Percentiles rank a stretch among this genome's conserved stretches.
Conservation (phyloP, 2,888 invertebrate genomes). For the Thyatira batis region DNA sequence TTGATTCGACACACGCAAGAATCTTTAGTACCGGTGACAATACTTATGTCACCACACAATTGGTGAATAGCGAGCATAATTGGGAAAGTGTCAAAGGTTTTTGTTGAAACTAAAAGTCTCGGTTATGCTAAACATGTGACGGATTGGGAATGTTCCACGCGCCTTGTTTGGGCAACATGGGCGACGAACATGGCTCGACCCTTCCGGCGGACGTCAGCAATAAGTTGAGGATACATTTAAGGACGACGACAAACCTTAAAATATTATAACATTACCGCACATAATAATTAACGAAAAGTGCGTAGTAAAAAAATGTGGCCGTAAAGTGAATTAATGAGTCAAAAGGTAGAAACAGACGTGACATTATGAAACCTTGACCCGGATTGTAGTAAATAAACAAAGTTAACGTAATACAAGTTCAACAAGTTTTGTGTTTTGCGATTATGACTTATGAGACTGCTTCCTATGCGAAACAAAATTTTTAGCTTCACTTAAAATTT, state of each 20-base stretch:
- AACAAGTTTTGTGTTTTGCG: neutral
- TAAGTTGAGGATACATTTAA: constrained; percentile 29
- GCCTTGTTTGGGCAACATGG: constrained; percentile 46
- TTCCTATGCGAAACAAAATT: neutral
- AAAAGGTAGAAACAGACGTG: constrained; percentile 3
- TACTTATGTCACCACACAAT: constrained; percentile 20
- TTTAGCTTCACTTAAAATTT: neutral
- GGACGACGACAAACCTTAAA: constrained; percentile 29
- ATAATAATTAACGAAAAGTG: constrained; percentile 10
- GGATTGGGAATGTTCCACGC: constrained; percentile 50
- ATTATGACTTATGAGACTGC: neutral
- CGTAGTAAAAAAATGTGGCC: constrained; percentile 23
- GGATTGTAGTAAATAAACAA: neutral
- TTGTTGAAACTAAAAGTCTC: constrained; percentile 46
- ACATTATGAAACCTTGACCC: constrained; percentile 1
- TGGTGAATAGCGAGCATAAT: constrained; percentile 2
- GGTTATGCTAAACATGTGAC: constrained; percentile 37
- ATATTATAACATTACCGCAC: constrained; percentile 13
- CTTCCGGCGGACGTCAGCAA: constrained; percentile 61
- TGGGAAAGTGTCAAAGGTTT: constrained; percentile 17
- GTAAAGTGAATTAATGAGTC: constrained; percentile 24
- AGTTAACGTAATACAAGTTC: neutral
- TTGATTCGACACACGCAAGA: constrained; percentile 50
- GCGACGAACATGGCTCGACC: constrained; percentile 49
- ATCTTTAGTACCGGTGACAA: constrained; percentile 41